Evolutionary conservation across 2,113 vertebrate genomes (phyloP).

Genomic region (Ceuthmochares aereus): DNA sequence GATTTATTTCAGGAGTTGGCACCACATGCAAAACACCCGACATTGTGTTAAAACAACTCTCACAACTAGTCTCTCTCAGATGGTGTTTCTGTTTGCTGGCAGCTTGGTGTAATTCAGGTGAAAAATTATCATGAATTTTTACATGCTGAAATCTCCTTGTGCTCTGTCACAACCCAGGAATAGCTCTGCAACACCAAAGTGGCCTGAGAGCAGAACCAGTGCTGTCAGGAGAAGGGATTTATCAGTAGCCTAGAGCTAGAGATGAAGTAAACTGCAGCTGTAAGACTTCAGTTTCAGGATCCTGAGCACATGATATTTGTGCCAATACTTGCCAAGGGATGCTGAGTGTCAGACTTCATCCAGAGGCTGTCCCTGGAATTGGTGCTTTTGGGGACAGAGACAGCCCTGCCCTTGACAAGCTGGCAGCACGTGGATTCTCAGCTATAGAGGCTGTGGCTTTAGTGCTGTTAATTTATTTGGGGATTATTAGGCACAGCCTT

Average conservation of each 20-base stretch:
- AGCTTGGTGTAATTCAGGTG: background rate
- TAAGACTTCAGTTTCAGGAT: fast-evolving
- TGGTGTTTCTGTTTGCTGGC: background rate
- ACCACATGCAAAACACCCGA: background rate
- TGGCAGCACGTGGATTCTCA: background rate
- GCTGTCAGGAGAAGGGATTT: background rate
- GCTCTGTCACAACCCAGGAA: background rate
- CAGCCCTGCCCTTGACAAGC: background rate
- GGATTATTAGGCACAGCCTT: background rate
- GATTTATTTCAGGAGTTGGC: constrained; percentile 21
- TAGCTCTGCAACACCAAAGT: background rate
- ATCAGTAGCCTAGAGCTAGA: background rate
- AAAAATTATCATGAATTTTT: background rate
- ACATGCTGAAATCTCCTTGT: background rate
- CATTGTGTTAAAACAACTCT: background rate
- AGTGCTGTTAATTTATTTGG: background rate
- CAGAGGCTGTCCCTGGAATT: background rate
- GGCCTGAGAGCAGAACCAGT: background rate
- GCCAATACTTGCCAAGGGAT: background rate
- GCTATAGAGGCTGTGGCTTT: background rate
- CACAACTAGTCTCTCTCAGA: background rate
- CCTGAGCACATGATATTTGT: fast-evolving
- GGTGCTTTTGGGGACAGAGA: background rate
- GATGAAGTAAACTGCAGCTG: background rate
- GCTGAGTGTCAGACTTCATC: background rate